phyloP scores from a whole-genome alignment of 2,888 invertebrate genomes.

The Amphipoea lucens region DNA sequence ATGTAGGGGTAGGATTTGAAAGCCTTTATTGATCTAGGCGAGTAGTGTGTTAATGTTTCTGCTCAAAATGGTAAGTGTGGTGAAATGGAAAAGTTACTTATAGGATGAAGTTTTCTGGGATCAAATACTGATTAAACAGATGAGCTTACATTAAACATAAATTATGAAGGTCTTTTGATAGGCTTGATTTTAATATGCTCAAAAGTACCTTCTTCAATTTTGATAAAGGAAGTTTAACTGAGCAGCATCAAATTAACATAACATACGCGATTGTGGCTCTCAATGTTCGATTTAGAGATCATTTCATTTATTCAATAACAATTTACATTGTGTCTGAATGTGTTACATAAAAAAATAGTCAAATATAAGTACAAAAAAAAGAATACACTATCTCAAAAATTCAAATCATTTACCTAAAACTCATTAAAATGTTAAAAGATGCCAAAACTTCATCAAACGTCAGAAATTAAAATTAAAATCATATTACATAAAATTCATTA shows the following conservation, averaged over 20 bases:
- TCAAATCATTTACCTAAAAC: too few relatives aligned
- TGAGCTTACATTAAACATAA: background rate
- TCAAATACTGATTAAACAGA: background rate
- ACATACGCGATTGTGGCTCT: background rate
- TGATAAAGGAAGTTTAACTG: background rate
- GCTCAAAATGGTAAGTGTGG: background rate
- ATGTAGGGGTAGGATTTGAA: conserved; percentile 37
- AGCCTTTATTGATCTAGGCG: conserved; percentile 28
- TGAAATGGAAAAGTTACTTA: background rate
- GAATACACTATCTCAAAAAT: too few relatives aligned
- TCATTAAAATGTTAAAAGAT: too few relatives aligned
- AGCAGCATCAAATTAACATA: too few relatives aligned
- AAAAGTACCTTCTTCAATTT: background rate
- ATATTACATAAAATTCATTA: too few relatives aligned
- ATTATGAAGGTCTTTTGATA: background rate
- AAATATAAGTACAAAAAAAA: too few relatives aligned
- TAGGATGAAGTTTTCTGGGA: background rate
- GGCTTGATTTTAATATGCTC: background rate
- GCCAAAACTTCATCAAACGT: too few relatives aligned
- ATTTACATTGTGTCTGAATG: too few relatives aligned
- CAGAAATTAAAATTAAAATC: too few relatives aligned
- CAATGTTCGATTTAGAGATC: background rate
- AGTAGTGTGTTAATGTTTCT: conserved; percentile 22
- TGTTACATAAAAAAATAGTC: too few relatives aligned
- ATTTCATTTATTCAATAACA: too few relatives aligned